phyloP scores from a whole-genome alignment of 2,113 vertebrate species.

The Tursiops truncatus region DNA sequence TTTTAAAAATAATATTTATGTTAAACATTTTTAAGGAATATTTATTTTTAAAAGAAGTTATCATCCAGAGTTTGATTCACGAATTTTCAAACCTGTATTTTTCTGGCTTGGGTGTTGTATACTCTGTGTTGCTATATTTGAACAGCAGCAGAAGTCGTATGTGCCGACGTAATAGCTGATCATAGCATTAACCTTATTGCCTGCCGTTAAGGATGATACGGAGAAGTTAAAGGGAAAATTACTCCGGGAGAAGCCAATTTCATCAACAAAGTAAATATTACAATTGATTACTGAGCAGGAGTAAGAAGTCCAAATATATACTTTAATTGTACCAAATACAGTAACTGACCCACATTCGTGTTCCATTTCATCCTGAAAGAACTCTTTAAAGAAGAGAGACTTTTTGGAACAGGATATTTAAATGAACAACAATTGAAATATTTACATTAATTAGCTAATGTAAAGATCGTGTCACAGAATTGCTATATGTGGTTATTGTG shows the following conservation, averaged over 20 bases:
- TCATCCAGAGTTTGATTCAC: slow-evolving; percentile 1
- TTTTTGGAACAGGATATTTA: not conserved
- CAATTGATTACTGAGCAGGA: not conserved
- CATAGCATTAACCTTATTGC: slow-evolving; percentile 62
- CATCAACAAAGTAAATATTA: slow-evolving; percentile 24
- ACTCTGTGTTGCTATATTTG: slow-evolving; percentile 51
- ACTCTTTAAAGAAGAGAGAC: slow-evolving; percentile 28
- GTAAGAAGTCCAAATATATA: slow-evolving; percentile 50
- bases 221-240: slow-evolving; percentile 65
- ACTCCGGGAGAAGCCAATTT: slow-evolving; percentile 35
- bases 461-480: not conserved
- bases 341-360: not conserved
- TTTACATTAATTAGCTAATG: slow-evolving; percentile 41
- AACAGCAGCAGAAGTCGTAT: slow-evolving; percentile 54
- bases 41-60: slow-evolving; percentile 53
- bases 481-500: not conserved
- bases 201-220: slow-evolving; percentile 26
- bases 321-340: slow-evolving; percentile 62
- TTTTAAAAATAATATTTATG: slow-evolving; percentile 8
- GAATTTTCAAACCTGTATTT: slow-evolving; percentile 41
- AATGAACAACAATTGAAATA: slow-evolving; percentile 26
- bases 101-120: slow-evolving; percentile 38
- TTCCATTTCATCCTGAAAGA: slow-evolving; percentile 50
- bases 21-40: slow-evolving; percentile 56
- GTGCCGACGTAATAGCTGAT: slow-evolving; percentile 6